Percentiles rank a stretch among this genome's conserved stretches.
Evolutionary conservation across 1,140 invertebrate species (phyloP).

Genomic region (Drosophila melanogaster): Release_6_plus_ISO1_MT NT_033779.5:18818501-18819000

Average conservation of each 20-base stretch:
- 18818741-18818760: too few species aligned
- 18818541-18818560: neutral
- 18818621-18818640: neutral
- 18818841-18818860: neutral
- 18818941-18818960: conserved; percentile 11
- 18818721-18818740: neutral
- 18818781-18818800: neutral
- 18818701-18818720: neutral
- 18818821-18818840: neutral
- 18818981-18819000: conserved; percentile 8
- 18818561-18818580: conserved; percentile 6
- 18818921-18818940: neutral
- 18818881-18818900: neutral
- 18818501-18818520: neutral
- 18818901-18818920: neutral
- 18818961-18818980: conserved; percentile 5
- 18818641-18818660: neutral
- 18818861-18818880: neutral
- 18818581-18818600: conserved; percentile 38
- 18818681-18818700: neutral
- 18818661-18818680: neutral
- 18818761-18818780: neutral
- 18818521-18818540: neutral
- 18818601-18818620: neutral
- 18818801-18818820: too few species aligned